Conservation (phyloP, 2,113 vertebrate genomes). For the Xenopus laevis region DNA sequence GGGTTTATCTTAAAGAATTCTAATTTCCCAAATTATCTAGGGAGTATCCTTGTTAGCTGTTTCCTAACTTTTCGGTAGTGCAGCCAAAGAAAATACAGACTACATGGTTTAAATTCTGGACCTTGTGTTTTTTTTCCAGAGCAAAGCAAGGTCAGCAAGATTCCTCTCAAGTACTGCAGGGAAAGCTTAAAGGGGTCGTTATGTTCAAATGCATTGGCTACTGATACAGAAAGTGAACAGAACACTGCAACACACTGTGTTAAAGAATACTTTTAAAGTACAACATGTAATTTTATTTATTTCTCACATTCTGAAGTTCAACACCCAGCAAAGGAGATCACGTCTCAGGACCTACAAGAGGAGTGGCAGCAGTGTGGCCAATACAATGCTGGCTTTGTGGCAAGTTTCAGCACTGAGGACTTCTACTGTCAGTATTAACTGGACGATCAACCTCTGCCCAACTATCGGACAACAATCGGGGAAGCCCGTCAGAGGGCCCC, state of each 20-base stretch:
- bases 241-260: neutral
- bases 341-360: too few species aligned
- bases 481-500: too few species aligned
- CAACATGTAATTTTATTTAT: too few species aligned
- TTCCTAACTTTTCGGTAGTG: conserved; percentile 16
- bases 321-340: too few species aligned
- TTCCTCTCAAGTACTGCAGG: conserved; percentile 19
- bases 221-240: neutral
- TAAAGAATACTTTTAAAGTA: too few species aligned
- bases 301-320: too few species aligned
- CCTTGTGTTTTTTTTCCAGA: conserved; percentile 20
- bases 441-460: too few species aligned
- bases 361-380: too few species aligned
- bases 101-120: conserved; percentile 41
- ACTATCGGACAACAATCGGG: too few species aligned
- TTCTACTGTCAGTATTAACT: too few species aligned
- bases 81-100: conserved; percentile 36
- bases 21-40: conserved; percentile 25
- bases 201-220: neutral
- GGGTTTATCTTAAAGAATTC: conserved; percentile 30
- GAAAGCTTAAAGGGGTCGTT: conserved; percentile 12
- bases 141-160: conserved; percentile 37
- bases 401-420: too few species aligned
- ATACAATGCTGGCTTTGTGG: too few species aligned
- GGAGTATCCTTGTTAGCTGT: conserved; percentile 34